Evolutionary conservation across 2,113 vertebrate species (phyloP).

Genomic region (Pseudorhombus dupliciocellatus): DNA sequence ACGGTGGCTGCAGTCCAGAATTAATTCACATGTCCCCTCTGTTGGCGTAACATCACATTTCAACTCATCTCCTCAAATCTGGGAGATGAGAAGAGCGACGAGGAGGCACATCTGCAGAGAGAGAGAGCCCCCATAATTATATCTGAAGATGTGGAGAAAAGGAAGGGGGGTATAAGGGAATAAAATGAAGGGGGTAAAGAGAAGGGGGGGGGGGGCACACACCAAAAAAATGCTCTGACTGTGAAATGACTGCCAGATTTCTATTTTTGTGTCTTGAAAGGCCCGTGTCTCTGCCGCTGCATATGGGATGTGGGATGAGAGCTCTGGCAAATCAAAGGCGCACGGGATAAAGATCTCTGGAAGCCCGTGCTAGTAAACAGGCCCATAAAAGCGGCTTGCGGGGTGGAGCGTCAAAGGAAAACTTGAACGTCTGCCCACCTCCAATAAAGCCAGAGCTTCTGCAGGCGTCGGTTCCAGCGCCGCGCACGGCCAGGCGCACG

Average conservation of each 20-base stretch:
- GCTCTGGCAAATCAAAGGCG: slow-evolving; percentile 81
- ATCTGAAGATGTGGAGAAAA: slow-evolving; percentile 73
- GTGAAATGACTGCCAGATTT: slow-evolving; percentile 82
- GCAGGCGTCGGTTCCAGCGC: slow-evolving; percentile 65
- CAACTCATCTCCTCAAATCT: slow-evolving; percentile 54
- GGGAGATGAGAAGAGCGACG: slow-evolving; percentile 39
- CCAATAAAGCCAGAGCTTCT: slow-evolving; percentile 75
- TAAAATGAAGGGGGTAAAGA: slow-evolving; percentile 60
- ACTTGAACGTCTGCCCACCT: slow-evolving; percentile 79
- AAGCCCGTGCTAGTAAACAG: slow-evolving; percentile 82
- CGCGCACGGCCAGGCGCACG: slow-evolving; percentile 27
- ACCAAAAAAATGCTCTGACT: slow-evolving; percentile 67
- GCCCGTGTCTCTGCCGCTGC: slow-evolving; percentile 73
- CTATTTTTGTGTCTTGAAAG: slow-evolving; percentile 80
- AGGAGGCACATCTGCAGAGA: slow-evolving; percentile 74
- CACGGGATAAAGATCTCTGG: slow-evolving; percentile 82
- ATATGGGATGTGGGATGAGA: slow-evolving; percentile 82
- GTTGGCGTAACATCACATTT: slow-evolving; percentile 52
- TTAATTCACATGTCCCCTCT: slow-evolving; percentile 26
- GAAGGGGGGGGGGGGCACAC: slow-evolving; percentile 12
- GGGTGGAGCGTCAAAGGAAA: slow-evolving; percentile 78
- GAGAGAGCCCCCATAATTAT: slow-evolving; percentile 69
- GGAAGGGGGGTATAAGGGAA: slow-evolving; percentile 48
- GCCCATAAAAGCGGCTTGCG: slow-evolving; percentile 77
- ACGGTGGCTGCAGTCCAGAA: slow-evolving; percentile 11